Base-by-base conservation (phyloP, 2,797 vertebrate species). In the Buphagus erythrorhynchus region DNA sequence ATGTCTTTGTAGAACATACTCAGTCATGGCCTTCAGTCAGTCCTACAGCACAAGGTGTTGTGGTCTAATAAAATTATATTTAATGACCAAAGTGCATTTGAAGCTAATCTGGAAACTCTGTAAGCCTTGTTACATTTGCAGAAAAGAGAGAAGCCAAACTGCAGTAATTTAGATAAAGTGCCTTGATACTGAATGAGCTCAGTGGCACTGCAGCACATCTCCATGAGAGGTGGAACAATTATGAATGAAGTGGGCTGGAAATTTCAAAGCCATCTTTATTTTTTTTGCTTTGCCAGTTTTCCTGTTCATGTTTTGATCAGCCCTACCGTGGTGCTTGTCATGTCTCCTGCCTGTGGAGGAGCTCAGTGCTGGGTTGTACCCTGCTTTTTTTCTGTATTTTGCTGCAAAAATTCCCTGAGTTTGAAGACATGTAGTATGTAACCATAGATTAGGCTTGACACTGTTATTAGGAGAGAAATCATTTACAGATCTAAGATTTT, bases 1-100 rank as follows among this genome's bases (percentile, higher is more conserved):
- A 0, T n/a, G 5, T 21, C 88, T 45, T 61, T 40, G 28, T 57
- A 4, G 33, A 38, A 25, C 1, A 0, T 21, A 4, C 10, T 33
- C 6, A 18, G 19, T 48, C 1, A 3, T 14, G 35, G 42, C 35
- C 43, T 69, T 28, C 10, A 45, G 29, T 65, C 62, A 42, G 22
- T 38, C 26, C 8, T 10, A 22, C 3, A 65, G n/a, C n/a, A 57
- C 13, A 51, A 26, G 21, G 29, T 13, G 13, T 11, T 63, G n/a
- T 26, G 11, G 48, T 5, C 33, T 35, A 52, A 72, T 16, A 45
- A 24, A 54, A 10, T 40, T 51, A 18, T 55, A 29, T 61, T 68
- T 72, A 9, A 24, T 61, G 10, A 14, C 5, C 26, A 65, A 72
- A 67, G 17, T 29, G 31, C 11, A 14, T 58, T 74, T 68, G n/a